A percentile compares a stretch with the other conserved stretches of the same genome.
Evolutionary conservation across 2,113 vertebrate species (phyloP).

Genomic region (Colius striatus): DNA sequence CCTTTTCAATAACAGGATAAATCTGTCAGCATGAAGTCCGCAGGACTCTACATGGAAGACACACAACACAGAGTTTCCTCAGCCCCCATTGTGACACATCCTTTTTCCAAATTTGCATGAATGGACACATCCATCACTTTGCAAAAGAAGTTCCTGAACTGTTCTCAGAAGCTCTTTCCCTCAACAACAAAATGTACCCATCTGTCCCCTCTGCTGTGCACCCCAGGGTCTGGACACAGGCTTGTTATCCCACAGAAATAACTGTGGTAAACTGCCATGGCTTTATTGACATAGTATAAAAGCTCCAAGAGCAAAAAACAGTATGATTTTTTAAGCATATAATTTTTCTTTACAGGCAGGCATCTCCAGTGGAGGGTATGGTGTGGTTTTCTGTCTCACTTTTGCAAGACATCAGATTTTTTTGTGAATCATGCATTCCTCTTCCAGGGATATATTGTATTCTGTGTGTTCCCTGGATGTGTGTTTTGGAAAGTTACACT

Average conservation of each 20-base stretch:
- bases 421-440: background rate
- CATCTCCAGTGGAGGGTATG: background rate
- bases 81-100: background rate
- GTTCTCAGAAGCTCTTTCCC: background rate
- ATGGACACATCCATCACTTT: constrained; percentile 40
- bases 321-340: background rate
- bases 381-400: background rate
- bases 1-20: background rate
- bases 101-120: background rate
- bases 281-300: background rate
- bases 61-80: constrained; percentile 24
- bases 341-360: background rate
- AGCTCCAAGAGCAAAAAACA: background rate
- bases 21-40: background rate
- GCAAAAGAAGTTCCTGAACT: constrained; percentile 18
- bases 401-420: background rate
- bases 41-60: background rate
- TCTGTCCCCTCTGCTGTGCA: background rate
- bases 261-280: background rate
- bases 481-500: background rate
- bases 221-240: background rate
- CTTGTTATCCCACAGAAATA: background rate
- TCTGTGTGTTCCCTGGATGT: background rate
- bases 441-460: background rate
- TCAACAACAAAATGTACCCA: constrained; percentile 23